Percentiles rank a stretch among this genome's conserved stretches.
These are phyloP conservation scores for Cladorhizidae sp. DNA, from an alignment of 37 sponge, comb jelly and placozoan genomes.

Conservation along the genomic window DNA sequence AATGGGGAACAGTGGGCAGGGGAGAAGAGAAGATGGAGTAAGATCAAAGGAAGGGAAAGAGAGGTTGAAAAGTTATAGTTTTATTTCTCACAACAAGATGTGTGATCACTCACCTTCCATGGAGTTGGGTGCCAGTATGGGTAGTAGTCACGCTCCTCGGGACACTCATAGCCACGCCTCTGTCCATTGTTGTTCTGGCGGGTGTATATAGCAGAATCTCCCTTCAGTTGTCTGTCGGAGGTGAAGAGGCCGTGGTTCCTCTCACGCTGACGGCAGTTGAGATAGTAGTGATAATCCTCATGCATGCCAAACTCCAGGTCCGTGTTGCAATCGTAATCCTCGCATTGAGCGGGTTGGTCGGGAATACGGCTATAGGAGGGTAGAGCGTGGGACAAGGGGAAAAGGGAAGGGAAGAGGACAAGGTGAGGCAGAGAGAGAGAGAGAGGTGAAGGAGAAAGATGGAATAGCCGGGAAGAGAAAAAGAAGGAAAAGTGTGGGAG, in stretches of 20 bases:
- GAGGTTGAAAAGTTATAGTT: neutral
- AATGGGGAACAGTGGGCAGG: neutral
- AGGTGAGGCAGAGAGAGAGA: too few species aligned
- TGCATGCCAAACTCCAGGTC: slow-evolving; percentile 97
- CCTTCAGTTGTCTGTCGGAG: slow-evolving; percentile 84
- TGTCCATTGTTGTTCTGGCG: slow-evolving; percentile 94
- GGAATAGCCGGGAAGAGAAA: neutral
- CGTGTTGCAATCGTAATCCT: slow-evolving; percentile 85
- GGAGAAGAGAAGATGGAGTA: neutral
- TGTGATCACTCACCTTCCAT: slow-evolving; percentile 83
- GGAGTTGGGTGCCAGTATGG: slow-evolving; percentile 99
- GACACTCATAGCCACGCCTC: slow-evolving; percentile 96
- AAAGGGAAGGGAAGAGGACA: neutral
- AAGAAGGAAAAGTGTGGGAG: neutral
- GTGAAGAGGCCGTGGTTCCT: slow-evolving; percentile 95
- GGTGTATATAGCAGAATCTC: slow-evolving; percentile 80
- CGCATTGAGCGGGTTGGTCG: slow-evolving; percentile 68
- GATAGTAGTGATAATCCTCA: slow-evolving; percentile 92
- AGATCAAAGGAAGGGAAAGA: neutral
- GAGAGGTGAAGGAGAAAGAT: slow-evolving; percentile 2
- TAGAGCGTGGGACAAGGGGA: neutral
- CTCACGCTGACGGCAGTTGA: slow-evolving; percentile 75
- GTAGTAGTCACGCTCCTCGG: slow-evolving; percentile 99
- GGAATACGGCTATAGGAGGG: slow-evolving; percentile 88
- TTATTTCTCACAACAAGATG: neutral